phyloP scores from a whole-genome alignment of 1,140 invertebrate genomes.

The Halesus radiatus region DNA sequence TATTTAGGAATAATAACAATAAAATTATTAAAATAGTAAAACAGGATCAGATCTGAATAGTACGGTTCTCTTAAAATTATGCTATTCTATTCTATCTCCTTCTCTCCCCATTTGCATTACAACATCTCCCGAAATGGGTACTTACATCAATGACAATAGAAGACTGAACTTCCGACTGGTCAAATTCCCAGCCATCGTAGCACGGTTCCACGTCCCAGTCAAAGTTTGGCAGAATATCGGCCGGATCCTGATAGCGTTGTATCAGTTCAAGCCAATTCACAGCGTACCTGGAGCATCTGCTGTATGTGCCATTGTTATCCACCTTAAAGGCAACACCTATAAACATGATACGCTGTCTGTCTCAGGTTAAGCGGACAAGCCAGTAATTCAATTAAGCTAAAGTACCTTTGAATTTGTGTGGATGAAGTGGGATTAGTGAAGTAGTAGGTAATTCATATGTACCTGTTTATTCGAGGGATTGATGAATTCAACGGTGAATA shows the following conservation, averaged over 20 bases:
- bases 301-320: constrained; percentile 69
- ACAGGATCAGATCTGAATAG: no score
- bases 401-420: constrained; percentile 46
- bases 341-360: constrained; percentile 28
- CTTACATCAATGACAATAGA: constrained; percentile 88
- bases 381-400: constrained; percentile 53
- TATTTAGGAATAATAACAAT: no score
- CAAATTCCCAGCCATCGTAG: constrained; percentile 85
- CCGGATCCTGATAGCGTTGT: constrained; percentile 59
- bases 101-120: no score
- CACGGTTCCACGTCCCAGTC: constrained; percentile 79
- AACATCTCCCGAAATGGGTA: constrained; percentile 17
- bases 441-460: not conserved
- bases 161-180: constrained; percentile 76
- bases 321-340: constrained; percentile 60
- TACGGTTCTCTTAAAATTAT: no score
- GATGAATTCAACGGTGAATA: not conserved
- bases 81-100: no score
- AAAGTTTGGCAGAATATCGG: constrained; percentile 66
- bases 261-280: constrained; percentile 79
- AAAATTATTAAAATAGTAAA: no score
- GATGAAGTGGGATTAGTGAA: constrained; percentile 40
- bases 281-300: constrained; percentile 77
- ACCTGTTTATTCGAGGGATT: not conserved
- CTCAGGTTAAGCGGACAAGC: constrained; percentile 33